phyloP scores from a whole-genome alignment of 2,888 invertebrate genomes.

The Zaprionus obscuricornis region DNA sequence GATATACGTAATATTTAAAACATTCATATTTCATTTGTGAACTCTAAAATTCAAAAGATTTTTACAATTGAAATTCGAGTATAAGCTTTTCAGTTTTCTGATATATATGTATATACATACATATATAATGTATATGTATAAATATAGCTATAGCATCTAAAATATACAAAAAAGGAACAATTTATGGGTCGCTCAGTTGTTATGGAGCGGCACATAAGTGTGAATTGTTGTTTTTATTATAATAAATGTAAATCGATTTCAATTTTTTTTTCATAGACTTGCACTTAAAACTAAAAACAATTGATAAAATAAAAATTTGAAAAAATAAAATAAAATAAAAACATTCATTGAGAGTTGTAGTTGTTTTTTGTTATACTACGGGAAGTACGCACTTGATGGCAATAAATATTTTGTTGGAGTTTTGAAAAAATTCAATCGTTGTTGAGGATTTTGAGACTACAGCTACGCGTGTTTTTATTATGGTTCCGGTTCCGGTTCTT shows the following conservation, averaged over 20 bases:
- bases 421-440: conserved; percentile 77
- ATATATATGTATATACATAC: too few relatives aligned
- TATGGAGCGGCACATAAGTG: conserved; percentile 55
- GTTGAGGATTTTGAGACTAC: conserved; percentile 62
- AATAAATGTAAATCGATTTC: conserved; percentile 81
- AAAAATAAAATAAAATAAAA: conserved; percentile 54
- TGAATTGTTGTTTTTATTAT: conserved; percentile 58
- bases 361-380: conserved; percentile 39
- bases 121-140: conserved; percentile 41
- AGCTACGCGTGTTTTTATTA: conserved; percentile 43
- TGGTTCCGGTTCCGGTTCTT: conserved; percentile 44
- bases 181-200: conserved; percentile 56
- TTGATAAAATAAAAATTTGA: conserved; percentile 52
- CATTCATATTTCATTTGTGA: conserved; percentile 20
- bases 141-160: conserved; percentile 58
- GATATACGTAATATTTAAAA: conserved; percentile 26
- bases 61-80: conserved; percentile 38
- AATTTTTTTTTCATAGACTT: conserved; percentile 70
- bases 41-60: conserved; percentile 33
- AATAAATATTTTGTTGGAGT: conserved; percentile 44
- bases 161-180: conserved; percentile 82
- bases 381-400: conserved; percentile 66
- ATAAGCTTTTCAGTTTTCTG: neutral
- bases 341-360: conserved; percentile 45
- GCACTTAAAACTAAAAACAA: conserved; percentile 67